Base-by-base conservation (phyloP, 2,888 invertebrate species). In the Amphipoea oculea region DNA sequence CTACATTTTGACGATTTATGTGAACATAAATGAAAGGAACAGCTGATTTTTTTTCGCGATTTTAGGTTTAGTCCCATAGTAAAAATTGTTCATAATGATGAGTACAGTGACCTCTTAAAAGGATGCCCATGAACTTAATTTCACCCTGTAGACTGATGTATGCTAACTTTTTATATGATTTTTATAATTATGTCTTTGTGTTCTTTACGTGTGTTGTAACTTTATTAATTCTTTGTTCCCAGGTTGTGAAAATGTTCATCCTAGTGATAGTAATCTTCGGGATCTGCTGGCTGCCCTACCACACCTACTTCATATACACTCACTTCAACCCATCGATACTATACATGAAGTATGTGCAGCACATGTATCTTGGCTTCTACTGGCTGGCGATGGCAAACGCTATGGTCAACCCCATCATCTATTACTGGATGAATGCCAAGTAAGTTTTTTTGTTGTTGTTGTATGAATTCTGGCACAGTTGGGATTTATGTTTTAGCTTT, bases 371-470 rank as follows among this genome's bases (percentile, higher is more conserved):
- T 73, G 98, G 98, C 45, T 99, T 99, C 96, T 99, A 99, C 92
- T 99, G 98, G 98, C 97, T 99, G 79, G 99, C 99, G 4, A 99
- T 99, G 99, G 98, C 99, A 20, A 99, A 99, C 92, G 98, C 99
- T 1, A 99, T 99, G 98, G 99, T 99, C 79, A 99, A 99, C 95
- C 99, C 99, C 0, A 97, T 99, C 78, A 98, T 99, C 73, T 99
- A 99, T 94, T 99, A 99, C 93, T 99, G 99, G 98, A 99, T 99
- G 99, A 99, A 99, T 94, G 98, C 98, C 88, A 98, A 98, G 98
- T 98, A 95, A 97, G 96, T 94, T 62, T 23, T 57, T 54, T 7
- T 57, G 23, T 57, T 11, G 11, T 57, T 1, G 1, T 14, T 42
- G 1, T 68, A 3, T 45, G n/a, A 45, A 29, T 68, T 48, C 1